Evolutionary conservation across 2,797 vertebrate genomes (phyloP).

Genomic region (Steatocranus sp.): DNA sequence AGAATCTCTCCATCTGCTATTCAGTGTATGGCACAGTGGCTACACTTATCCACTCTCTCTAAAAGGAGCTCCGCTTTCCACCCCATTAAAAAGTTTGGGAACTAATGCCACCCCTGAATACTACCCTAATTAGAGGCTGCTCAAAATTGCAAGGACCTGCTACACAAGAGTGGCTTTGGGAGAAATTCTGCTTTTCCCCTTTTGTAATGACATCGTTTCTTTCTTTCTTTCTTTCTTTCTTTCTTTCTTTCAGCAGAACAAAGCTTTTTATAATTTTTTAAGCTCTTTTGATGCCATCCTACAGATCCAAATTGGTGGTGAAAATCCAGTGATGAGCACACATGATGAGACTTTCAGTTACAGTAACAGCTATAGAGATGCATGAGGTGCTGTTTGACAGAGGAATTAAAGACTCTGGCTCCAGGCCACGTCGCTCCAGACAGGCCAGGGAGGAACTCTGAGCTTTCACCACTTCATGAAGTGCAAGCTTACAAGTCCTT

Average conservation of each 20-base stretch:
- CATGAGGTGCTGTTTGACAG: constrained; percentile 76
- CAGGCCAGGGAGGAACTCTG: constrained; percentile 55
- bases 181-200: constrained; percentile 49
- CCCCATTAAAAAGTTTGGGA: constrained; percentile 93
- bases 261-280: constrained; percentile 21
- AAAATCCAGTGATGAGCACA: constrained; percentile 9
- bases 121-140: constrained; percentile 85
- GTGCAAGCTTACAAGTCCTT: constrained; percentile 73
- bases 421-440: constrained; percentile 62
- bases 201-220: constrained; percentile 52
- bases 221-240: constrained; percentile 42
- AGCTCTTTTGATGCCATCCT: constrained; percentile 26
- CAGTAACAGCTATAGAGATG: constrained; percentile 50
- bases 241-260: constrained; percentile 27
- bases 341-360: constrained; percentile 23
- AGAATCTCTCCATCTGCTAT: constrained; percentile 74
- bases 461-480: constrained; percentile 66
- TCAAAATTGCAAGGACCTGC: constrained; percentile 66
- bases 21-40: constrained; percentile 81
- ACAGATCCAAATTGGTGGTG: constrained; percentile 29
- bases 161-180: constrained; percentile 60
- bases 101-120: constrained; percentile 85
- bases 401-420: constrained; percentile 73
- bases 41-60: constrained; percentile 85
- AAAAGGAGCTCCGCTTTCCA: constrained; percentile 82